Conservation (phyloP, 2,113 vertebrate species). For the Arothron firmamentum region DNA sequence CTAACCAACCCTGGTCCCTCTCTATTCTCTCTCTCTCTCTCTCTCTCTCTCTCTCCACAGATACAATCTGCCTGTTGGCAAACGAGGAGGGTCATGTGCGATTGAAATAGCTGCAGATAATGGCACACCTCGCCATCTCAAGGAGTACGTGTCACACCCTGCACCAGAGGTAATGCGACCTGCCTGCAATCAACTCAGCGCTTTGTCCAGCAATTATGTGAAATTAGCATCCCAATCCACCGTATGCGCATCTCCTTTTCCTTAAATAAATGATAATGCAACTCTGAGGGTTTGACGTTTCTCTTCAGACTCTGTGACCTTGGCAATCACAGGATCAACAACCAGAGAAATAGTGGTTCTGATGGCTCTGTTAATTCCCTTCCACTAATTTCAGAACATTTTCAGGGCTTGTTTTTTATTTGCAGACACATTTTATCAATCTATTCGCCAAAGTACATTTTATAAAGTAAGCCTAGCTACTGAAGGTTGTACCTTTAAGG, state of each 20-base stretch:
- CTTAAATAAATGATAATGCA: background rate
- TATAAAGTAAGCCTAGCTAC: no score
- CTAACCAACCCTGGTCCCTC: slow-evolving; percentile 53
- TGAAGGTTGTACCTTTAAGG: no score
- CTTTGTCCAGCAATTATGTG: slow-evolving; percentile 11
- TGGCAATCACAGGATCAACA: no score
- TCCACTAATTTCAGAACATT: no score
- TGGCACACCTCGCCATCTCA: slow-evolving; percentile 66
- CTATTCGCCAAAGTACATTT: no score
- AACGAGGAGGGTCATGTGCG: slow-evolving; percentile 71
- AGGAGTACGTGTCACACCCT: slow-evolving; percentile 56
- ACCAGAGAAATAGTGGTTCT: no score
- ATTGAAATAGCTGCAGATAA: slow-evolving; percentile 80
- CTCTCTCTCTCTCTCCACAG: slow-evolving; percentile 68
- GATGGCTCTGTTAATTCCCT: no score
- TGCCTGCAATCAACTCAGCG: slow-evolving; percentile 26
- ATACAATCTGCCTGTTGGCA: slow-evolving; percentile 74
- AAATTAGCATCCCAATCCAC: slow-evolving; percentile 10
- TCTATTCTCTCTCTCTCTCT: slow-evolving; percentile 49
- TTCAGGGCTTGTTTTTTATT: no score
- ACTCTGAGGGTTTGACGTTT: background rate
- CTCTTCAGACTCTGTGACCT: no score
- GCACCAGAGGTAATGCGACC: slow-evolving; percentile 74
- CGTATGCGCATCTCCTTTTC: background rate
- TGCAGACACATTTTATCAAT: no score